Base-by-base conservation (phyloP, 2,113 vertebrate species). In the Mohoua ochrocephala region DNA sequence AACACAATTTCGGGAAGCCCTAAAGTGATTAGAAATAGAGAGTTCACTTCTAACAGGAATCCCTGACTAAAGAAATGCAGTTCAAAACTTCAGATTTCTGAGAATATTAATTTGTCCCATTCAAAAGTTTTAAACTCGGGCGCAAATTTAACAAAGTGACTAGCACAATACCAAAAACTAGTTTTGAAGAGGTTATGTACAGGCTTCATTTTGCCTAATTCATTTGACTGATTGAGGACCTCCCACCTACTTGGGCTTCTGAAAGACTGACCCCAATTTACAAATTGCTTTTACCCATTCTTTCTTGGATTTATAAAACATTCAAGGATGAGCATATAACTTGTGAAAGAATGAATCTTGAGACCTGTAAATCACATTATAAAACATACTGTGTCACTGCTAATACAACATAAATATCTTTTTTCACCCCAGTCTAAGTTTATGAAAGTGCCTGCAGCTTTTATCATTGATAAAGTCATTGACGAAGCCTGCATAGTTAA, bases 311-410 rank as follows among this genome's bases (percentile, higher is more conserved):
- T 94, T 94, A 81, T 68, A 93, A 93, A 97, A 74, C 42, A 67
- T 53, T 84, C 63, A 92, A 93, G 78, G 67, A 91, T 61, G 41
- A 85, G 44, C 87, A 95, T 19, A 21, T 20, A 97, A 75, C 41
- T 63, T 73, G 73, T 59, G 59, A 86, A 80, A 79, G 61, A 97
- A 90, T 56, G 64, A 95, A 96, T 37, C 91, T 68, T 76, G 63
- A 97, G 84, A 82, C 65, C 57, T 3, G 31, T 56, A 95, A 96
- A 97, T 97, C 89, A 97, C 24, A 26, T 96, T 92, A 97, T 89
- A 97, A 96, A 95, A 93, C 91, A 93, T 87, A 97, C 50, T 89
- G 47, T 84, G 47, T 84, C 87, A 93, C 85, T 93, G 85, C 47
- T 87, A 97, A 84, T 93, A 92, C 8, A 33, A 94, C 71, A 87